Evolutionary conservation across 2,113 vertebrate genomes (phyloP).

Genomic region (Zootoca vivipara): DNA sequence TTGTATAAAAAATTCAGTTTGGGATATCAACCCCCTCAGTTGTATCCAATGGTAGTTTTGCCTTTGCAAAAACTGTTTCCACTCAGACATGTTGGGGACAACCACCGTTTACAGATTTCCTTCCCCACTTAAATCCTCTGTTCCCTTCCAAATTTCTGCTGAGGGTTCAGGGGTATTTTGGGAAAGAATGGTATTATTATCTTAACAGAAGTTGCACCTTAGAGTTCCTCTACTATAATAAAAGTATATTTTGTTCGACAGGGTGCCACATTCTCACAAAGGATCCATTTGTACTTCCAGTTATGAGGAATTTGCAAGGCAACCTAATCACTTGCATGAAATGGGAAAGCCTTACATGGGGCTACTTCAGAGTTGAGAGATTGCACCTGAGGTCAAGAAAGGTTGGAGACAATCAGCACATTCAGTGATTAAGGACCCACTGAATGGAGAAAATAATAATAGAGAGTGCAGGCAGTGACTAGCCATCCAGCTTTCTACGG

Average conservation of each 20-base stretch:
- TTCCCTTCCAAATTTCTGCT: no score
- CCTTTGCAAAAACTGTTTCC: not conserved
- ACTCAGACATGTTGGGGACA: no score
- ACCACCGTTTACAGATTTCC: no score
- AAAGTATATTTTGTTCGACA: not conserved
- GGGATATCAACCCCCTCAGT: not conserved
- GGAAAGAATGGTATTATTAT: not conserved
- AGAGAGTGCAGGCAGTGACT: not conserved
- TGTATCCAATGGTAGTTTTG: not conserved
- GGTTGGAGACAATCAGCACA: constrained; percentile 14
- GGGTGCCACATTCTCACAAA: not conserved
- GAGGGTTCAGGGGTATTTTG: no score
- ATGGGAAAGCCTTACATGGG: constrained; percentile 19
- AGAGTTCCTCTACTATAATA: not conserved
- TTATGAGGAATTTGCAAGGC: not conserved
- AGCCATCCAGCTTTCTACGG: not conserved
- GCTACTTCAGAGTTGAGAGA: not conserved
- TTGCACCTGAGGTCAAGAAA: constrained; percentile 26
- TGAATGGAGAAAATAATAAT: not conserved
- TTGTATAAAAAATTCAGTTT: not conserved
- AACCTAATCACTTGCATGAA: constrained; percentile 17
- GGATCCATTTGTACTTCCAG: not conserved
- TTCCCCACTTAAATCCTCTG: no score
- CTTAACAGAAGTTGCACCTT: not conserved
- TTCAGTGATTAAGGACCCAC: constrained; percentile 20